Evolutionary conservation across 2,888 invertebrate species (phyloP), one percentile per base, ranked within the genome.

Genomic region (Chironomus riparius): DNA sequence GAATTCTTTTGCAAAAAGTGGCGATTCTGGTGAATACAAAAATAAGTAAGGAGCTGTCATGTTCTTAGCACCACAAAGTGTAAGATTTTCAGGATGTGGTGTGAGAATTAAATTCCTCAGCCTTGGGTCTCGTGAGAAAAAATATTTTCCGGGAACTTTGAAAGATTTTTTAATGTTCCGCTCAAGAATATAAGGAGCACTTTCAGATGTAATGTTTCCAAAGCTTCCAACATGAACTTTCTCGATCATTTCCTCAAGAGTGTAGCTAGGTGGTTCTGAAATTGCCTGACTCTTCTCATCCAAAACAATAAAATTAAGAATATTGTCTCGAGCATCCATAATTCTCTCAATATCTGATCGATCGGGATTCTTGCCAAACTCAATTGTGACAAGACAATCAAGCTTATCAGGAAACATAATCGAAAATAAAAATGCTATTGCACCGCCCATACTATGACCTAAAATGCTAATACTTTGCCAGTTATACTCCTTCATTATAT

Each of bases 381-480:
- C 76, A 18, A 76, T 69, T 6, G n/a, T 50, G n/a, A 76, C 69
- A 13, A 56, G 38, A 12, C 69, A 0, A 61, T 76, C 70, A n/a
- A 71, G 4, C 6, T 71, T 71, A 21, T 71, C 82, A 0, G 89
- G 88, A 80, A 85, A 90, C 2, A 87, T 78, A 77, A 86, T 83
- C 0, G 88, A 84, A 79, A 87, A 90, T n/a, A 86, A 82, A 80
- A 87, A 87, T 10, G 83, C 83, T 0, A 87, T 85, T 38, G 89
- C 86, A 0, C 88, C 87, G 24, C 91, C 89, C 87, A 91, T 86
- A 0, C 91, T 92, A 81, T 92, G 92, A 0, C 87, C 87, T 74
- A 92, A 79, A 50, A 92, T 80, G 2, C 91, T 89, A 0, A 92
- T 84, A 82, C 89, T 89, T 6, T 88, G 85, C 91, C 91, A 92